Evolutionary conservation across 2,113 vertebrate genomes (phyloP), one percentile per base, ranked within the genome.

Genomic region (Alethe diademata): DNA sequence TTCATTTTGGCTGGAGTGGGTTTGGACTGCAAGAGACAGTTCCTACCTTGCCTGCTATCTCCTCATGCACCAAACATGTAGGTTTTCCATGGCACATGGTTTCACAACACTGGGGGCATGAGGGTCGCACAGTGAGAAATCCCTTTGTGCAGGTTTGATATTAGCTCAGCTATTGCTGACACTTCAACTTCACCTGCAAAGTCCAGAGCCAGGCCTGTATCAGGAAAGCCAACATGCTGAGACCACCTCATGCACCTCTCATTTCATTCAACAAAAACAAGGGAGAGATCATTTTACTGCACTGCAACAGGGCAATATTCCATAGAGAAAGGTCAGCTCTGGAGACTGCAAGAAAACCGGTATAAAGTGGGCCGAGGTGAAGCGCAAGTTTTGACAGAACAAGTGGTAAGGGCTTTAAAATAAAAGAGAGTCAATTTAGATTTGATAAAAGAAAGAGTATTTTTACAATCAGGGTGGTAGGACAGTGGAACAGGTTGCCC

Each of bases 101-200:
- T 79, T 29, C 47, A 29, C 50, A 25, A 5, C 3, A 14, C 0
- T 3, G 2, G 17, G 38, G 13, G 19, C 17, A 6, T 2, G 9
- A 84, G 38, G 23, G 65, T 47, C 26, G 28, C 48, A 16, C 14
- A 40, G 22, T 0, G 1, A 80, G 56, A 38, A 84, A 53, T 56
- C n/a, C 48, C 38, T 50, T 19, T 17, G 14, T 8, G 16, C 18
- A 15, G 45, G 19, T 48, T 82, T 47, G 8, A 40, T 42, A 15
- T 13, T 31, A 56, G 23, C 29, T 80, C 31, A 62, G 25, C 17
- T 75, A 2, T 29, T 14, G 57, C 38, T 64, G 69, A n/a, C 19
- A 2, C 40, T 42, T n/a, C 20, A 67, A 53, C 60, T 85, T 91
- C 57, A 81, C n/a, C 70, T 76, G 53, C 40, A 45, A 86, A 84